These are phyloP conservation scores for Pogona vitticeps DNA, from an alignment of 2,113 vertebrate genomes.

Conservation along the genomic window DNA sequence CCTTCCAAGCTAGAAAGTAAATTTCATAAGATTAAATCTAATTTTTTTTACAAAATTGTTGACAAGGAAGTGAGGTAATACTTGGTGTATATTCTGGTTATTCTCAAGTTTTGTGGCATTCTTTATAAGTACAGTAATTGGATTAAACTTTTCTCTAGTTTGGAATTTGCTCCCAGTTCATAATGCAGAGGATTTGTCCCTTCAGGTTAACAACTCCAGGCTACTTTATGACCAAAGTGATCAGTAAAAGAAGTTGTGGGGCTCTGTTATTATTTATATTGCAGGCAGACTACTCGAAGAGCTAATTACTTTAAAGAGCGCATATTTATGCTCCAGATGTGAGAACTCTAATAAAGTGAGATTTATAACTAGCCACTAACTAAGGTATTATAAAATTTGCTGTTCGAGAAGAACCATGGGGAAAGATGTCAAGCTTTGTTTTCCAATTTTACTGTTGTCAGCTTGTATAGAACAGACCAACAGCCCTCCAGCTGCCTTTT, in stretches of 20 bases:
- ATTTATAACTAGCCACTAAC: conserved; percentile 8
- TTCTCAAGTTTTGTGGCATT: conserved; percentile 11
- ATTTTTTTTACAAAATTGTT: neutral
- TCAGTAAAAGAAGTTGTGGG: conserved; percentile 8
- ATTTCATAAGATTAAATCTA: neutral
- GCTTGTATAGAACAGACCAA: conserved; percentile 37
- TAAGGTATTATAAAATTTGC: conserved; percentile 26
- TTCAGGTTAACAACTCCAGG: conserved; percentile 4
- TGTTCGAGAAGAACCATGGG: conserved; percentile 28
- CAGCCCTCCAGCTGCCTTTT: conserved; percentile 31
- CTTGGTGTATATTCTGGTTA: neutral
- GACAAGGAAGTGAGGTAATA: conserved; percentile 32
- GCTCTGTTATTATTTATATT: neutral
- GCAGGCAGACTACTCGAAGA: conserved; percentile 3
- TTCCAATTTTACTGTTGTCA: conserved; percentile 42
- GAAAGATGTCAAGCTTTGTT: conserved; percentile 23
- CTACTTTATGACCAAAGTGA: conserved; percentile 26
- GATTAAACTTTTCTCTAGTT: neutral
- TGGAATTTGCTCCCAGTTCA: conserved; percentile 11
- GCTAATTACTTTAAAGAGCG: conserved; percentile 37
- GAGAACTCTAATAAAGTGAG: conserved; percentile 36
- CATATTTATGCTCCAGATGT: conserved; percentile 7
- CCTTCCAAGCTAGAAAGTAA: neutral
- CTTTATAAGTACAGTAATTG: conserved; percentile 2
- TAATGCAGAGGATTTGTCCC: conserved; percentile 7